Evolutionary conservation across 1,140 invertebrate genomes (phyloP).

Genomic region (Halotydeus destructor): DNA sequence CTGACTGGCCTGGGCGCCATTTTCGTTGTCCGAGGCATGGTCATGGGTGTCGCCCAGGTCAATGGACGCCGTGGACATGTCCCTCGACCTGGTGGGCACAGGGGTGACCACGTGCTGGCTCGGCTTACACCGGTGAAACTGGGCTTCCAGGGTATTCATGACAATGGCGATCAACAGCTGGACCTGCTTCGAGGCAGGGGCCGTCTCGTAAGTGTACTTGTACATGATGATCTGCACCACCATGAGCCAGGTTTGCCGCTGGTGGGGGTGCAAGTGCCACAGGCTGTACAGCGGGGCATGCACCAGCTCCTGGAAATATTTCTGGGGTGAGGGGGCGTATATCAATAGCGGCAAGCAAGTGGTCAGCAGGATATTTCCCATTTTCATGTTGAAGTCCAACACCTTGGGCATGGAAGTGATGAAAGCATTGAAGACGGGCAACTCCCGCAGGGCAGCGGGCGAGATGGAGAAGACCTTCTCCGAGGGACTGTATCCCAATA

Average conservation of each 20-base stretch:
- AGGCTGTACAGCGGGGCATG: constrained; percentile 49
- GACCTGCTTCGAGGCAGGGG: constrained; percentile 52
- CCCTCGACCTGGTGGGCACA: constrained; percentile 42
- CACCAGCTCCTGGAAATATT: constrained; percentile 13
- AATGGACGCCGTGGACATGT: constrained; percentile 29
- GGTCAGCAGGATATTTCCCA: constrained; percentile 64
- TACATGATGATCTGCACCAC: constrained; percentile 83
- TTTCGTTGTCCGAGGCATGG: constrained; percentile 18
- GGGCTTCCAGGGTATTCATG: constrained; percentile 75
- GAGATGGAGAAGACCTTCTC: constrained; percentile 74
- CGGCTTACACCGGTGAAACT: constrained; percentile 62
- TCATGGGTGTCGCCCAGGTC: constrained; percentile 27
- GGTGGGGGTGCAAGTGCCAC: constrained; percentile 62
- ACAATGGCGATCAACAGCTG: constrained; percentile 66
- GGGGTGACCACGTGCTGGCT: constrained; percentile 44
- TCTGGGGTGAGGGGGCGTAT: constrained; percentile 56
- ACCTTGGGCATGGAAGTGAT: constrained; percentile 36
- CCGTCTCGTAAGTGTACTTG: constrained; percentile 81
- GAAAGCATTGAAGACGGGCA: constrained; percentile 86
- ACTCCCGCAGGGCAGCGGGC: constrained; percentile 63
- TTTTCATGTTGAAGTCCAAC: constrained; percentile 75
- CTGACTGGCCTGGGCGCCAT: background rate
- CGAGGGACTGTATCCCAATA: constrained; percentile 76
- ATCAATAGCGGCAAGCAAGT: constrained; percentile 64
- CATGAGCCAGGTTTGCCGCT: constrained; percentile 73